These are phyloP conservation scores for Macrotrachela quadricornifera DNA, from an alignment of 1,140 invertebrate species.

Conservation along the genomic window DNA sequence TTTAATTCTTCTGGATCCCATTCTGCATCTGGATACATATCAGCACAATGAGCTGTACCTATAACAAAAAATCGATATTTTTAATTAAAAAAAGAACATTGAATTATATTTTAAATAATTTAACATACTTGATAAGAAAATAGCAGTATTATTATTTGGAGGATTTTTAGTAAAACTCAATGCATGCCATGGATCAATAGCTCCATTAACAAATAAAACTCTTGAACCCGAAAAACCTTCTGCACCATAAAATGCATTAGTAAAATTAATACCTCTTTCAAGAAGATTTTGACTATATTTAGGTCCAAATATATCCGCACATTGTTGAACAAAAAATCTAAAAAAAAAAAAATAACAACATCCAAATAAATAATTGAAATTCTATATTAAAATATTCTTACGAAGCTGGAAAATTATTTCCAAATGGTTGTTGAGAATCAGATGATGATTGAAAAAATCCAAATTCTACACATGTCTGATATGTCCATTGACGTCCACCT, in stretches of 20 bases:
- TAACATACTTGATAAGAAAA: constrained; percentile 14
- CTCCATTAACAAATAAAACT: constrained; percentile 67
- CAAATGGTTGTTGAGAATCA: constrained; percentile 45
- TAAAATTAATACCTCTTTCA: constrained; percentile 39
- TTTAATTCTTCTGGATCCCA: constrained; percentile 38
- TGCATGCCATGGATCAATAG: constrained; percentile 77
- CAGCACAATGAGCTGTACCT: constrained; percentile 51
- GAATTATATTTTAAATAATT: too few species aligned
- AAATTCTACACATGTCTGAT: constrained; percentile 82
- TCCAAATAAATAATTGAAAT: too few species aligned
- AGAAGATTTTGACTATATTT: constrained; percentile 41
- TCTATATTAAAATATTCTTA: constrained; percentile 9
- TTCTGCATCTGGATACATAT: constrained; percentile 37
- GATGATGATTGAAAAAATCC: constrained; percentile 76
- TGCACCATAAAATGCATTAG: constrained; percentile 58
- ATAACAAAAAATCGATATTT: constrained; percentile 9
- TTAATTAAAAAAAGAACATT: too few species aligned
- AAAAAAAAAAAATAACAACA: constrained; percentile 9
- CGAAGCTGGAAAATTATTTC: constrained; percentile 45
- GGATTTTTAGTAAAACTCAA: constrained; percentile 34
- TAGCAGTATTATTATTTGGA: constrained; percentile 18
- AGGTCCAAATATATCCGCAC: constrained; percentile 49
- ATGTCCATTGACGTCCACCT: constrained; percentile 53
- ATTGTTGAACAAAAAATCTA: constrained; percentile 57
- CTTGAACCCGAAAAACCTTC: constrained; percentile 44